Base-by-base conservation (phyloP, 2,888 invertebrate species). In the Diploptera punctata region DNA sequence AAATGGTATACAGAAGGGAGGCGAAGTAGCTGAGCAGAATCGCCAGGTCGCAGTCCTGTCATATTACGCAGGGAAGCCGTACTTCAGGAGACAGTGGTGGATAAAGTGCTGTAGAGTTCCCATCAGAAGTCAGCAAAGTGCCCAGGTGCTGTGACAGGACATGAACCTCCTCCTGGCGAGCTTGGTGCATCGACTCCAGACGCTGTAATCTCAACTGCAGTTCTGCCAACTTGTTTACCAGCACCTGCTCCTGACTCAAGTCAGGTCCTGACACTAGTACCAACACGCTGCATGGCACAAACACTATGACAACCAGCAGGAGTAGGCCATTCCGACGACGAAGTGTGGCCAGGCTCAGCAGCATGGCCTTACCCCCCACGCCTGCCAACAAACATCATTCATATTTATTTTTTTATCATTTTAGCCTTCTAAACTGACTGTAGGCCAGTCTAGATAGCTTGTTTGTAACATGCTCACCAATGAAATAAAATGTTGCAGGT, bases 1-100 rank as follows among this genome's bases (percentile, higher is more conserved):
- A 95, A 94, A 80, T 94, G 92, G 81, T 91, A 93, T 73, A 94
- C 89, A 75, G 93, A 93, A 1, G 95, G 94, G 72, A 92, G 84
- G 73, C 92, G 88, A 54, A 94, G 84, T 62, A 82, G 80, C 80
- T 81, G 76, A 81, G 81, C 38, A 82, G 73, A 71, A 10, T 83
- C 83, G 67, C 83, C 83, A 68, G 85, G 85, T 70, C 84, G 82
- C 80, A 85, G 82, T 61, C 86, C 85, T 60, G 86, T 84, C 79
- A 88, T 86, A 78, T 86, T 85, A 71, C 81, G 80, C 44, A 85
- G 77, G 69, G 85, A 79, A 43, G 79, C 70, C 83, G 80, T 9
- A 83, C 83, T 77, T 86, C 86, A 0, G 84, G 83, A 73, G 83
- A 84, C 5, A 85, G 79, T 7, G 60, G 68, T n/a, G 57, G 61